These are phyloP conservation scores for Leptopilina drosophilae DNA, from an alignment of 2,888 invertebrate species.

Conservation along the genomic window DNA sequence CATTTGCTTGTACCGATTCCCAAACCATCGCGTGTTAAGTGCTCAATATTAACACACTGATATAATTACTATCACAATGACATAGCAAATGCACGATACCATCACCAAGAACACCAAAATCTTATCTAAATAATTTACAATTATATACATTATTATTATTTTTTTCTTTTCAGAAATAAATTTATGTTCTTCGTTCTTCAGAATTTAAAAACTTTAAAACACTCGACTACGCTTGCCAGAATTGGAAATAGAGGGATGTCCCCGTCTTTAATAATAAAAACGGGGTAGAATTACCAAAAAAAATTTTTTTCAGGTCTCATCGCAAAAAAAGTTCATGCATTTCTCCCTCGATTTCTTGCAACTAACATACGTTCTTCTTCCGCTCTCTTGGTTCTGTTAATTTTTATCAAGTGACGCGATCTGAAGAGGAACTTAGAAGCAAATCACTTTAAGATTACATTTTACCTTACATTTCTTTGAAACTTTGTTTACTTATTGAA, in stretches of 20 bases:
- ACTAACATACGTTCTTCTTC: conserved; percentile 63
- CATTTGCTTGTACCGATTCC: conserved; percentile 72
- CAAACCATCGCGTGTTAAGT: conserved; percentile 57
- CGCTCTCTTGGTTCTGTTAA: conserved; percentile 17
- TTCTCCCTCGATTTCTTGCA: conserved; percentile 74
- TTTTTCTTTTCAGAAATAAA: conserved; percentile 50
- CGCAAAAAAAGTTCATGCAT: conserved; percentile 76
- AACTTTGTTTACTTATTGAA: no score
- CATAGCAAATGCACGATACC: conserved; percentile 77
- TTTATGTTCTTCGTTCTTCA: conserved; percentile 63
- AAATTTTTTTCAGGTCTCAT: conserved; percentile 69
- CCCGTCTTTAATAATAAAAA: conserved; percentile 68
- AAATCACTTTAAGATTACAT: no score
- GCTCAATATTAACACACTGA: conserved; percentile 45
- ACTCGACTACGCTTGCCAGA: conserved; percentile 75
- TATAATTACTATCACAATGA: conserved; percentile 69
- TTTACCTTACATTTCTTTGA: no score
- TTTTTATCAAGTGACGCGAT: background rate
- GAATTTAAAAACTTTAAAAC: conserved; percentile 62
- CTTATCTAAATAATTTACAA: conserved; percentile 65
- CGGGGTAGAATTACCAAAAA: conserved; percentile 68
- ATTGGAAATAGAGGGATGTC: conserved; percentile 75
- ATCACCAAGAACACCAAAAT: conserved; percentile 75
- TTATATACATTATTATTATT: conserved; percentile 51
- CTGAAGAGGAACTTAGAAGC: no score